Base-by-base conservation (phyloP, 2,888 invertebrate genomes). In the Plusia festucae region DNA sequence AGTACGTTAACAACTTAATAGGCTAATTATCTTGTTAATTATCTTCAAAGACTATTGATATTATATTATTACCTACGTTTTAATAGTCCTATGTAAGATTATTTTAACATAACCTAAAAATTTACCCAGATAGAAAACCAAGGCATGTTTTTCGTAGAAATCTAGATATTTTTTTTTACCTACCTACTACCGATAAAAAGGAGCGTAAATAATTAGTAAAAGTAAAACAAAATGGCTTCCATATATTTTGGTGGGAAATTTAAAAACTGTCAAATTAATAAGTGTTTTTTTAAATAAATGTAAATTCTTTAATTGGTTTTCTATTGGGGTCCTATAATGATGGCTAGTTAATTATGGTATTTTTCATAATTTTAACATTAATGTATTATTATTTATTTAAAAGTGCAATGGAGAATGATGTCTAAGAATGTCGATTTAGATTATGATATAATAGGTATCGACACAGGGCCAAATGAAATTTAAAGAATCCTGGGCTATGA, bases 351-450 rank as follows among this genome's bases (percentile, higher is more conserved):
- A 40, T 40, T 40, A 40, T 40, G 40, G 40, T 40, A 40, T 40
- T 46, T 46, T 46, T 46, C 8, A 16, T 46, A 46, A 9, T 46
- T 46, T 18, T 46, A 16, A 49, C 8, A 13, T 9, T 18, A 49
- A 20, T 49, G 46, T 49, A 49, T 49, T 49, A 49, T 49, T 20
- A 49, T 49, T 49, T 49, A 49, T 49, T 49, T 49, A 11, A 20
- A 49, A 49, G 46, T 20, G 46, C 6, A 13, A 49, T 3, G 46
- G 46, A 49, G 46, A 18, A 20, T 20, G 46, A 11, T 49, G 20
- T 49, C 9, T 18, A 18, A 4, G 15, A 7, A 15, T n/a, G 4
- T n/a, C n/a, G n/a, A 7, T 4, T 40, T 40, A 40, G 5, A n/a
- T n/a, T 6, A n/a, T 4, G n/a, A 40, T 40, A n/a, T n/a, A n/a